Conservation (phyloP, 2,113 vertebrate species). For the Alosa alosa region DNA sequence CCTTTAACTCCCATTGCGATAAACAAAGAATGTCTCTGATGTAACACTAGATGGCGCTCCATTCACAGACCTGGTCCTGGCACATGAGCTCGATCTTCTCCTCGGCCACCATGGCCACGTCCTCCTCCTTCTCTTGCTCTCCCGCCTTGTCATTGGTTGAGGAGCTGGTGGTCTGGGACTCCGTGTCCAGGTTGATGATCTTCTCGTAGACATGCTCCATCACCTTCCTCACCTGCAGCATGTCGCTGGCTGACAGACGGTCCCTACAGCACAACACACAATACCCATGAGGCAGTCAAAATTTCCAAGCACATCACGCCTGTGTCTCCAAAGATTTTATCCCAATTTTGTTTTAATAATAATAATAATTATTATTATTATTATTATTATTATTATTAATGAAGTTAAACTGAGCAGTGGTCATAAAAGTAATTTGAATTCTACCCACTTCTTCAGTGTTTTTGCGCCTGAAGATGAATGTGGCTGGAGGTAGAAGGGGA, state of each 20-base stretch:
- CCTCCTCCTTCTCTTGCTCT: slow-evolving; percentile 96
- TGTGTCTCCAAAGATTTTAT: too few species aligned
- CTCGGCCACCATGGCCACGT: slow-evolving; percentile 92
- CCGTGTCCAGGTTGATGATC: slow-evolving; percentile 96
- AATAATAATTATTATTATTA: too few species aligned
- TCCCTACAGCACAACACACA: slow-evolving; percentile 70
- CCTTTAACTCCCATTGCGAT: too few species aligned
- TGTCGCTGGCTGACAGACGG: slow-evolving; percentile 94
- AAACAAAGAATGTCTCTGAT: background rate
- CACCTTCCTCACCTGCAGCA: slow-evolving; percentile 98
- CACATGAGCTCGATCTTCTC: slow-evolving; percentile 98
- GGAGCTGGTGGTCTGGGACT: slow-evolving; percentile 90
- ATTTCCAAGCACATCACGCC: too few species aligned
- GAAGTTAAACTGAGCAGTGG: too few species aligned
- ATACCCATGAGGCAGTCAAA: background rate
- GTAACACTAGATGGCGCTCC: background rate
- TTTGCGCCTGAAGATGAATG: slow-evolving; percentile 97
- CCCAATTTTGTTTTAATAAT: too few species aligned
- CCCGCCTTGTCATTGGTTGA: slow-evolving; percentile 93
- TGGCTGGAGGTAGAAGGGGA: slow-evolving; percentile 99
- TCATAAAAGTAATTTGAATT: background rate
- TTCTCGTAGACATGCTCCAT: slow-evolving; percentile 99
- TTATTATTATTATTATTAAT: too few species aligned
- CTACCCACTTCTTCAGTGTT: slow-evolving; percentile 93
- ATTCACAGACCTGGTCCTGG: slow-evolving; percentile 89